Evolutionary conservation across 2,113 vertebrate genomes (phyloP).

Genomic region (Tretioscincus oriximinensis): DNA sequence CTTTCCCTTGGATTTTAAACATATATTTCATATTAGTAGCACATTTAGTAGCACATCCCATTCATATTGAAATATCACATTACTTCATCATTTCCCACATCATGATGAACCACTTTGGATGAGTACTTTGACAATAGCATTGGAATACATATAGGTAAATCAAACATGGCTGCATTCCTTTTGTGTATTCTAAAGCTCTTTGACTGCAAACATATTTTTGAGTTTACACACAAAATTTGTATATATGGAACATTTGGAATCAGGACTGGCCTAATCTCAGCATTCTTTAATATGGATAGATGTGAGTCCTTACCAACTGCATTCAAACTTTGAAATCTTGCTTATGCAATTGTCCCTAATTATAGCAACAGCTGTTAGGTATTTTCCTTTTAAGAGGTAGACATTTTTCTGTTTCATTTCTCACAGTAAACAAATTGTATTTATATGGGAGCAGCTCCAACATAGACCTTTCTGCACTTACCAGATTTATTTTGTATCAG

Average conservation of each 20-base stretch:
- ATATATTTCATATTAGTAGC: neutral
- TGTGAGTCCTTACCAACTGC: neutral
- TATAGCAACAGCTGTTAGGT: no score
- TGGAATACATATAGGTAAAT: neutral
- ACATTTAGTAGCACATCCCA: neutral
- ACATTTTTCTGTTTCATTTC: no score
- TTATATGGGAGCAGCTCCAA: no score
- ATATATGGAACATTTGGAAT: conserved; percentile 27
- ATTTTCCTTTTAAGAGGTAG: no score
- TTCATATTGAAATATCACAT: neutral
- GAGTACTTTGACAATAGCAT: neutral
- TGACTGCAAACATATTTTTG: neutral
- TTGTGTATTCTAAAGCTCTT: neutral
- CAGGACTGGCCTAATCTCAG: conserved; percentile 11
- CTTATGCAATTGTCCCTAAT: no score
- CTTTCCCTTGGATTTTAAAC: no score
- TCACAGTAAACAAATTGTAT: no score
- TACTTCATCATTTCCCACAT: neutral
- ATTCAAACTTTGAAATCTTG: rapidly evolving
- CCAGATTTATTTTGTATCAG: no score
- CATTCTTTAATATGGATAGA: neutral
- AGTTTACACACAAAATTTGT: neutral
- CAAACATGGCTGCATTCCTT: neutral
- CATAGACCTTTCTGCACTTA: no score
- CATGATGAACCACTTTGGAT: neutral